phyloP scores from a whole-genome alignment of 2,797 vertebrate species.

The Microtus obscurus region DNA sequence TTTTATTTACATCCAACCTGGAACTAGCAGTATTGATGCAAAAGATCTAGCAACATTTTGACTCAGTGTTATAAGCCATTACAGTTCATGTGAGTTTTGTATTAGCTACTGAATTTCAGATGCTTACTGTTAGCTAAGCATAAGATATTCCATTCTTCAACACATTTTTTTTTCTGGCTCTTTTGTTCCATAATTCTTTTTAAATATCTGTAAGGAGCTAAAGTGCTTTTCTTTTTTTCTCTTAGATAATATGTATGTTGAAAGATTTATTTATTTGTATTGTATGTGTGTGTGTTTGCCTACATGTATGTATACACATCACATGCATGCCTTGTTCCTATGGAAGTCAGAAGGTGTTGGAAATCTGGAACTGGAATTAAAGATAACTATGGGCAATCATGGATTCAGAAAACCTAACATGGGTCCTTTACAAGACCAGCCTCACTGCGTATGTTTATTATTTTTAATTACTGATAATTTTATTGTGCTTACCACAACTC shows the following conservation, averaged over 20 bases:
- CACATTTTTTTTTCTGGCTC: neutral
- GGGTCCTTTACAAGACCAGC: neutral
- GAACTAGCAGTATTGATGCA: neutral
- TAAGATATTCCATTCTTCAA: neutral
- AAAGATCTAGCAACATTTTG: neutral
- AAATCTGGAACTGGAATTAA: neutral
- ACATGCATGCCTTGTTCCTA: neutral
- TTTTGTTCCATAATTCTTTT: neutral
- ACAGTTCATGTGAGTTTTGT: neutral
- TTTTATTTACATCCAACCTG: neutral
- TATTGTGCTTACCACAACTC: neutral
- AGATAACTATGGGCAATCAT: neutral
- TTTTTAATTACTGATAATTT: neutral
- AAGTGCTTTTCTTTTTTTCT: conserved; percentile 26
- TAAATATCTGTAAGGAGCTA: neutral
- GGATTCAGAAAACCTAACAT: neutral
- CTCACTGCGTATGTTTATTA: neutral
- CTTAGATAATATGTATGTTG: neutral
- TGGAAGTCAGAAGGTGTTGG: neutral
- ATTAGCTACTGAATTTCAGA: neutral
- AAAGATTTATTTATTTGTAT: neutral
- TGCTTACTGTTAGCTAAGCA: neutral
- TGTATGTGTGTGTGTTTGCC: neutral
- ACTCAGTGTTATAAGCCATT: neutral
- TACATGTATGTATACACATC: neutral